Base-by-base conservation (phyloP, 2,888 invertebrate genomes). In the Masnerella sp. region DNA sequence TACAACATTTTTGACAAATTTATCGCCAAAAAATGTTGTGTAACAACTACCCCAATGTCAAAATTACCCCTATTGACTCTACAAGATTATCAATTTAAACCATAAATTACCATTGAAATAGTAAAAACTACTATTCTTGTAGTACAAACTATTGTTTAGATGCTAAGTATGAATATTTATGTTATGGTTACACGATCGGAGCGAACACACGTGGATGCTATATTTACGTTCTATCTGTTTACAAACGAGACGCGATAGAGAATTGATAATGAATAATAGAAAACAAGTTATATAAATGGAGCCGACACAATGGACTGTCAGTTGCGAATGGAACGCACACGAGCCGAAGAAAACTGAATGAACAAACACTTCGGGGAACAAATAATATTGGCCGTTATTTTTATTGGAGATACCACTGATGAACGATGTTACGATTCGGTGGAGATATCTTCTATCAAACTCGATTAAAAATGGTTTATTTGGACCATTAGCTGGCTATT, bases 221-320 rank as follows among this genome's bases (percentile, higher is more conserved):
- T 52, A 38, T 20, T 25, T n/a, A 52, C 52, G 38, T n/a, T n/a
- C 38, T 36, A 36, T 51, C 36, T 36, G 49, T 51, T 51, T 51
- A 36, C 22, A 51, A 8, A 25, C 22, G 2, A 14, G 20, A 18
- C 20, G 49, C 18, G 20, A 34, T 22, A 20, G 25, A 36, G 5
- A 0, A 4, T 36, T 22, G 51, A 51, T 51, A 36, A 51, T 32
- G 22, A 36, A 51, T 51, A 36, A 51, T 51, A 51, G 51, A 51
- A 51, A 51, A 51, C 36, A 51, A 51, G 51, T 51, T 51, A 51
- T 36, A 22, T 51, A 51, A 51, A 51, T 51, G 36, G 5, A 22
- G 22, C 4, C 14, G 18, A 18, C 22, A 51, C 22, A 51, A 51
- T 51, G 34, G 28, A 49, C 32, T 32, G 32, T 32, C 18, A 28